These are phyloP conservation scores for Chroicocephalus ridibundus DNA, from an alignment of 2,113 vertebrate genomes.

Conservation along the genomic window DNA sequence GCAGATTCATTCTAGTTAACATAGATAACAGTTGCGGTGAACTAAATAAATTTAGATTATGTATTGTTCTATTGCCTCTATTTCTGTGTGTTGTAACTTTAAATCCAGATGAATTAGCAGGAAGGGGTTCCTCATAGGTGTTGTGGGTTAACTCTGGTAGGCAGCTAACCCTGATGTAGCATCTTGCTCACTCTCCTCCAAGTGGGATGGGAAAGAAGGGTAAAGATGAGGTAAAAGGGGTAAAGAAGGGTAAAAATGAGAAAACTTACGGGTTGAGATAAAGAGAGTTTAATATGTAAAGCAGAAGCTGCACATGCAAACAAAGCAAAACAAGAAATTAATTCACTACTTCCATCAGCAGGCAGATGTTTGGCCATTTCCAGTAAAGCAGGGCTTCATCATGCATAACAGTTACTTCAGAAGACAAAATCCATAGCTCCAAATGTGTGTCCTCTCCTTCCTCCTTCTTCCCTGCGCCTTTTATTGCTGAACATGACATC, in stretches of 20 bases:
- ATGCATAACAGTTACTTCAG: fast-evolving
- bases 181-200: fast-evolving
- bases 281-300: background rate
- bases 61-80: background rate
- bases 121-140: background rate
- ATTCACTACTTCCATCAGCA: background rate
- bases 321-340: background rate
- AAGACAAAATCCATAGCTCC: background rate
- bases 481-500: background rate
- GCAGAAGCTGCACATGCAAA: background rate
- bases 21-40: background rate
- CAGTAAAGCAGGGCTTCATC: background rate
- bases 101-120: background rate
- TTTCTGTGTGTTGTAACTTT: background rate
- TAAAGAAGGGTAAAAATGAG: background rate
- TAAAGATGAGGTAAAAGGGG: background rate
- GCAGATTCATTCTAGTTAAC: background rate
- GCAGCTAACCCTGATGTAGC: background rate
- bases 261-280: background rate
- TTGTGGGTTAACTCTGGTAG: background rate
- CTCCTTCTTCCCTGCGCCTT: background rate
- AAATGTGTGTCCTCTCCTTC: background rate
- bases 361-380: background rate
- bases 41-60: background rate
- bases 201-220: fast-evolving